These are phyloP conservation scores for Cerastis leucographa DNA, from an alignment of 2,888 invertebrate genomes.

Conservation along the genomic window DNA sequence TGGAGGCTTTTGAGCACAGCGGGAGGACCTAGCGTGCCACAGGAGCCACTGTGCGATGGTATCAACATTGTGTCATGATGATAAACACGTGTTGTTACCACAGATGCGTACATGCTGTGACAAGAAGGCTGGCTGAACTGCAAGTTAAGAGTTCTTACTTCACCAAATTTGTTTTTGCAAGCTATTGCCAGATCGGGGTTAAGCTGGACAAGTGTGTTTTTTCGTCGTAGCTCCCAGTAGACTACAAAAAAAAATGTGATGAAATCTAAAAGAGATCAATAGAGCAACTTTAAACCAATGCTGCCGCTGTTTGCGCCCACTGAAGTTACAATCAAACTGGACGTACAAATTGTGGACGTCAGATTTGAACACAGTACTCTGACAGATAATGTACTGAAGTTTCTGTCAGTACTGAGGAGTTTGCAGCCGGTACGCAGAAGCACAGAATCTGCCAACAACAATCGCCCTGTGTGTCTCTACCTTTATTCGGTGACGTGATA, in stretches of 20 bases:
- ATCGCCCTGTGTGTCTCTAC: conserved; percentile 45
- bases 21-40: conserved; percentile 4
- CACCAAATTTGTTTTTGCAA: too few relatives aligned
- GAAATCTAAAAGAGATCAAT: neutral
- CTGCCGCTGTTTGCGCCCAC: too few relatives aligned
- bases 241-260: too few relatives aligned
- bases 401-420: neutral
- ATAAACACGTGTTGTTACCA: neutral
- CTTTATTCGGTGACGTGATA: conserved; percentile 70
- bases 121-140: too few relatives aligned
- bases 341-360: neutral
- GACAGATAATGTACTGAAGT: neutral
- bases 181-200: too few relatives aligned
- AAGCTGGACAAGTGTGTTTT: too few relatives aligned
- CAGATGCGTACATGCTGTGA: too few relatives aligned
- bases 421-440: neutral
- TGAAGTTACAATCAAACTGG: neutral
- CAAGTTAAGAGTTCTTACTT: too few relatives aligned
- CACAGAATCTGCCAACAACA: conserved; percentile 13
- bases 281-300: neutral
- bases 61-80: neutral
- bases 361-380: neutral
- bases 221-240: too few relatives aligned
- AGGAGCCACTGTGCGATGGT: conserved; percentile 4
- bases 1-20: conserved; percentile 18